Evolutionary conservation across 53 echinoderm and acorn worm species (phyloP).

Genomic region (Temnopleurus reevesii): DNA sequence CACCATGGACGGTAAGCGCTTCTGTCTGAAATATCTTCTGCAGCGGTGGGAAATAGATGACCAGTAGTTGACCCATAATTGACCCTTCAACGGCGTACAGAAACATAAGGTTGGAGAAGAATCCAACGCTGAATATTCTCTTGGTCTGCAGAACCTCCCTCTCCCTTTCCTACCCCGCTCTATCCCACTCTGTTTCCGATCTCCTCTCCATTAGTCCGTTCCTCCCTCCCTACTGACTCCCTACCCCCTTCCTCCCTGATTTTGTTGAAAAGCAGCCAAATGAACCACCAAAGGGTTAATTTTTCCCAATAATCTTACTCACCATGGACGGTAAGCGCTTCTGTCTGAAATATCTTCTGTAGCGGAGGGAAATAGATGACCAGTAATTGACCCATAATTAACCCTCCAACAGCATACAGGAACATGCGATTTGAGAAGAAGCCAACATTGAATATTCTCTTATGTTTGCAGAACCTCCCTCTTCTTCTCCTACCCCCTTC

Average conservation of each 20-base stretch:
- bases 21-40: conserved; percentile 97
- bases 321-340: conserved; percentile 83
- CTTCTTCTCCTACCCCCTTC: no score
- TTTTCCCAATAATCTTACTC: conserved; percentile 16
- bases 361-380: conserved; percentile 96
- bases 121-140: conserved; percentile 91
- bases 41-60: conserved; percentile 93
- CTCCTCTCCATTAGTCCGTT: no score
- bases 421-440: conserved; percentile 92
- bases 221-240: no score
- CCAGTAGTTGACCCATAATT: no score
- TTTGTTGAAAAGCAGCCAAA: no score
- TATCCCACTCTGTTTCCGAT: no score
- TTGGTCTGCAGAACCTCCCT: conserved; percentile 97
- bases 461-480: no score
- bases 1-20: conserved; percentile 80
- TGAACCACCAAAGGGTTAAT: no score
- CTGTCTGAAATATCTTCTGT: conserved; percentile 94
- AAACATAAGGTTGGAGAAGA: conserved; percentile 94
- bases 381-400: no score
- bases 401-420: conserved; percentile 92
- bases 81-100: conserved; percentile 90
- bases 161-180: no score
- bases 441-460: conserved; percentile 93
- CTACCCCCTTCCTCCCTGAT: no score